Evolutionary conservation across 2,797 vertebrate genomes (phyloP).

Genomic region (Myotis vivesi): DNA sequence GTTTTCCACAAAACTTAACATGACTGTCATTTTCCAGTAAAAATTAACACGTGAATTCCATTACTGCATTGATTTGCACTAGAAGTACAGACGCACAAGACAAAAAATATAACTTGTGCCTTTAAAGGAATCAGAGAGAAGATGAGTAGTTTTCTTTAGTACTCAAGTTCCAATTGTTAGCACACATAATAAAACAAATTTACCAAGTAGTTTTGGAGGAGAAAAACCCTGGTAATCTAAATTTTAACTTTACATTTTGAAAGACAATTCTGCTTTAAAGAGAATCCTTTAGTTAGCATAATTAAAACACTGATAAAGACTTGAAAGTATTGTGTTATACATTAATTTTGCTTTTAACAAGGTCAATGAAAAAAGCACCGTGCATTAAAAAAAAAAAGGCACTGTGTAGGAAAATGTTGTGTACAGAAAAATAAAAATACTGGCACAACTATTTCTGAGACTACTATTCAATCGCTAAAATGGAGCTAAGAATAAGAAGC

Average conservation of each 20-base stretch:
- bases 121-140: constrained; percentile 20
- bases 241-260: not conserved
- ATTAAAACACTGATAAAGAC: not conserved
- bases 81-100: not conserved
- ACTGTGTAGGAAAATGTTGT: not conserved
- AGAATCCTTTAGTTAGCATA: constrained; percentile 5
- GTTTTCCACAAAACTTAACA: not conserved
- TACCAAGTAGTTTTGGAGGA: not conserved
- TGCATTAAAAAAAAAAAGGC: not conserved
- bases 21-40: not conserved
- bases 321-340: not conserved
- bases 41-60: not conserved
- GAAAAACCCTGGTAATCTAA: not conserved
- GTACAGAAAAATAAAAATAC: not conserved
- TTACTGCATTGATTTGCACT: not conserved
- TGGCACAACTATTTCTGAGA: not conserved
- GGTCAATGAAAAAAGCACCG: not conserved
- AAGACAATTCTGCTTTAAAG: constrained; percentile 4
- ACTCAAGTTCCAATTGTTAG: not conserved
- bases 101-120: not conserved
- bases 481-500: not conserved
- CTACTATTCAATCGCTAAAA: not conserved
- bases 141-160: not conserved
- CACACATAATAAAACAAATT: not conserved
- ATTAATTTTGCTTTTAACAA: not conserved